These are phyloP conservation scores for Lithosia quadra DNA, from an alignment of 2,888 invertebrate species.

Conservation along the genomic window DNA sequence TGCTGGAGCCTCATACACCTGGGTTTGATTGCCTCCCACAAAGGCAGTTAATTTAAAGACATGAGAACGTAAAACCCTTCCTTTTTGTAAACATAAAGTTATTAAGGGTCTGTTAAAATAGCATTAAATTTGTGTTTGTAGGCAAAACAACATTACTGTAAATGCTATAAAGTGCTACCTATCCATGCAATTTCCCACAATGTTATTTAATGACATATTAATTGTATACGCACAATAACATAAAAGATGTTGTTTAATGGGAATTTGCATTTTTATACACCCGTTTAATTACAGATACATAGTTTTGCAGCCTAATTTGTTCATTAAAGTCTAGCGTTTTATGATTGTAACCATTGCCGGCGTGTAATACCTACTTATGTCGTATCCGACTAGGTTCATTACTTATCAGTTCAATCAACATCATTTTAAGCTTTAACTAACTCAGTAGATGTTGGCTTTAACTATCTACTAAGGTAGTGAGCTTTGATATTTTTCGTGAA, in stretches of 20 bases:
- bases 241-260: slow-evolving; percentile 9
- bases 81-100: not conserved
- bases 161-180: slow-evolving; percentile 10
- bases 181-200: slow-evolving; percentile 2
- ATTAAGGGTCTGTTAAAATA: not conserved
- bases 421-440: not conserved
- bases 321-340: slow-evolving; percentile 2
- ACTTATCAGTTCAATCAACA: not conserved
- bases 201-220: slow-evolving; percentile 15
- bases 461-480: too few species aligned
- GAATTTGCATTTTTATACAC: slow-evolving; percentile 5
- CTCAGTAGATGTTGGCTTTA: too few species aligned
- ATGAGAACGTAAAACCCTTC: not conserved
- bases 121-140: not conserved
- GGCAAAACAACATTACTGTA: not conserved
- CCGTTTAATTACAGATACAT: slow-evolving; percentile 3
- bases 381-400: not conserved
- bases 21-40: too few species aligned
- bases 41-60: too few species aligned
- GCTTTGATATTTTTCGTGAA: too few species aligned
- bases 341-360: not conserved
- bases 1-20: not conserved
- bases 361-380: not conserved
- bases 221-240: not conserved
- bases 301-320: not conserved